A percentile compares a stretch with the other conserved stretches of the same genome.
Evolutionary conservation across 2,113 vertebrate genomes (phyloP).

Genomic region (Genyomyrus donnyi): DNA sequence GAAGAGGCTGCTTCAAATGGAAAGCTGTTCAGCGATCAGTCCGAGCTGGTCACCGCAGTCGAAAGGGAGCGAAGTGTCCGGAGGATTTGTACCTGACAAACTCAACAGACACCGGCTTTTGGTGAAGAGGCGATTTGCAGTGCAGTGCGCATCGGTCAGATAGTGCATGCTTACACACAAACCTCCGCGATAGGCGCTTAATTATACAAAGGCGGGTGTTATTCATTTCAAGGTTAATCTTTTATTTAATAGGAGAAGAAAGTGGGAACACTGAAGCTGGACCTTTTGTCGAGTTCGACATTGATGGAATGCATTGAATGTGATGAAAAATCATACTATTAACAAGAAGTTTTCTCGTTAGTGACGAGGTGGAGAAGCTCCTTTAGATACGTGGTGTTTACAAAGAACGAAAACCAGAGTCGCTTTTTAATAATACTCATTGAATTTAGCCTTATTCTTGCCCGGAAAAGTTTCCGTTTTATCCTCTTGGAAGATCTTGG

Average conservation of each 20-base stretch:
- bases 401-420: background rate
- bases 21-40: constrained; percentile 40
- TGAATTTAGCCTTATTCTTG: background rate
- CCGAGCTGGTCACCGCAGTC: constrained; percentile 57
- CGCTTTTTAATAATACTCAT: background rate
- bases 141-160: background rate
- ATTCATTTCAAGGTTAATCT: background rate
- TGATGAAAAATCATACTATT: background rate
- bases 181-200: background rate
- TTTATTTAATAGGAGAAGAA: background rate
- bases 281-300: background rate
- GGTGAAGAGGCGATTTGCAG: background rate
- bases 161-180: background rate
- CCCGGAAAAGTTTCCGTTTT: background rate
- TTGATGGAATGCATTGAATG: background rate
- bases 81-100: background rate
- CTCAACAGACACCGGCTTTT: background rate
- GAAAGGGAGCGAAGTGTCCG: constrained; percentile 11
- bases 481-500: background rate
- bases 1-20: constrained; percentile 25
- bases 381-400: background rate
- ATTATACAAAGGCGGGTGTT: background rate
- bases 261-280: background rate
- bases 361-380: background rate
- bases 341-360: background rate